A percentile compares a stretch with the other conserved stretches of the same genome.
phyloP scores from a whole-genome alignment of 2,113 vertebrate genomes.

The Malurus elegans region DNA sequence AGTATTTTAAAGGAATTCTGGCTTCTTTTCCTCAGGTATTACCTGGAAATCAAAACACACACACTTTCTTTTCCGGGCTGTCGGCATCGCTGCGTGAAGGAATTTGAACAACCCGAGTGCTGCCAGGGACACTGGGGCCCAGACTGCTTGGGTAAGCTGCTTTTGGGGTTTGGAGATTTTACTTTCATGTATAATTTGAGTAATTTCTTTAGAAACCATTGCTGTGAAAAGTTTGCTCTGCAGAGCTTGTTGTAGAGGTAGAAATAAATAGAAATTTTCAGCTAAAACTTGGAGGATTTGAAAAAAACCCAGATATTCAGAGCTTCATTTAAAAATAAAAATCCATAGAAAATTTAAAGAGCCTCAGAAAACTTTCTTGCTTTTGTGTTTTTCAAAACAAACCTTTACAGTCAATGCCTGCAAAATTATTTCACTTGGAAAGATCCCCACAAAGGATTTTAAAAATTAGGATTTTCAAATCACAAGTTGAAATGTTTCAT shows the following conservation, averaged over 20 bases:
- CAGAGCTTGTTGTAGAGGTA: not conserved
- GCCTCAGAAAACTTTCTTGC: not conserved
- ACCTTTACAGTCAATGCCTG: not conserved
- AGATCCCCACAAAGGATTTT: rapidly evolving
- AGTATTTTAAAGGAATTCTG: not conserved
- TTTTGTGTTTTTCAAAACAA: not conserved
- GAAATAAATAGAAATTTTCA: not conserved
- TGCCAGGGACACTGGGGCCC: constrained; percentile 78
- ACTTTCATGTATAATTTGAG: not conserved
- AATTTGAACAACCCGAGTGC: constrained; percentile 68
- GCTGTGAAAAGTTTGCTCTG: not conserved
- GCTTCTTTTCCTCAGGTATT: constrained; percentile 57
- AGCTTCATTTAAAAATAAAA: not conserved
- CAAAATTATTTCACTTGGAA: not conserved
- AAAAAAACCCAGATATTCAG: not conserved
- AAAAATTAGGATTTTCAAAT: not conserved
- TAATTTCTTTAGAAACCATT: not conserved
- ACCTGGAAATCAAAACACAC: constrained; percentile 29
- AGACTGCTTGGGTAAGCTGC: constrained; percentile 76
- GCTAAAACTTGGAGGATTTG: not conserved
- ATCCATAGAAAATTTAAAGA: not conserved
- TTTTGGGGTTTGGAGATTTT: not conserved
- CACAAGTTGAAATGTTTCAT: not conserved
- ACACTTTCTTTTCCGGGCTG: constrained; percentile 67
- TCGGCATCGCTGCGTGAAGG: constrained; percentile 66